These are phyloP conservation scores for Hypocryptadius cinnamomeus DNA, from an alignment of 2,113 vertebrate genomes.

Conservation along the genomic window DNA sequence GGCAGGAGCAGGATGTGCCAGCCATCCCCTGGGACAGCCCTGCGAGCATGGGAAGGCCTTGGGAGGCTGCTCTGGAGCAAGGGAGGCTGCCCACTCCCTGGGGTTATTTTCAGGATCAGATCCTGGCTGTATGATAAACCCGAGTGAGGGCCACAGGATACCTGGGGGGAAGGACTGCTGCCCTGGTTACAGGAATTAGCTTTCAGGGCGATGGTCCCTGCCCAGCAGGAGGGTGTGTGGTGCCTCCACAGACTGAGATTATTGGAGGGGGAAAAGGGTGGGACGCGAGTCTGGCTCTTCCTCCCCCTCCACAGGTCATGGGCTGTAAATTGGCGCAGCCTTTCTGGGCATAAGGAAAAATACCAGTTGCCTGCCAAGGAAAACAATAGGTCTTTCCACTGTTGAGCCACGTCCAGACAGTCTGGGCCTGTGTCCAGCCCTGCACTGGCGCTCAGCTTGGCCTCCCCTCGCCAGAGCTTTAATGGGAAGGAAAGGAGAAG, in stretches of 20 bases:
- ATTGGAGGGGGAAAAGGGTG: slow-evolving; percentile 57
- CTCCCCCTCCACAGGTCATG: slow-evolving; percentile 73
- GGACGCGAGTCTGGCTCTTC: slow-evolving; percentile 60
- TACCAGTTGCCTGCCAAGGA: slow-evolving; percentile 72
- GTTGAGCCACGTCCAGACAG: slow-evolving; percentile 74
- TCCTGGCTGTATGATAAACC: background rate
- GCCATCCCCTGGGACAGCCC: background rate
- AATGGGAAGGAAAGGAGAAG: slow-evolving; percentile 49
- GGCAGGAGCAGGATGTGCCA: slow-evolving; percentile 21
- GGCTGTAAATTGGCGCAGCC: slow-evolving; percentile 63
- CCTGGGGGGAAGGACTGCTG: background rate
- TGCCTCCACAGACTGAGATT: slow-evolving; percentile 18
- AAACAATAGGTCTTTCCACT: slow-evolving; percentile 76
- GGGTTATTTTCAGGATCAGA: background rate
- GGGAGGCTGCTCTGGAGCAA: background rate
- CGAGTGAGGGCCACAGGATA: background rate
- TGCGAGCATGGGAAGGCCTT: background rate
- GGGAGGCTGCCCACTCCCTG: background rate
- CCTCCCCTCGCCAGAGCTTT: slow-evolving; percentile 41
- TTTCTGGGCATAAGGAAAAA: slow-evolving; percentile 75
- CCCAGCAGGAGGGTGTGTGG: background rate
- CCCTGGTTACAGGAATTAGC: background rate
- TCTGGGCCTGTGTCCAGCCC: slow-evolving; percentile 76
- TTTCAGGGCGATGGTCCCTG: background rate
- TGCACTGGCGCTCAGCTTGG: slow-evolving; percentile 37